Percentiles rank a stretch among this genome's conserved stretches.
Evolutionary conservation across 1,140 invertebrate genomes (phyloP).

Genomic region (Drosophila serrata): DNA sequence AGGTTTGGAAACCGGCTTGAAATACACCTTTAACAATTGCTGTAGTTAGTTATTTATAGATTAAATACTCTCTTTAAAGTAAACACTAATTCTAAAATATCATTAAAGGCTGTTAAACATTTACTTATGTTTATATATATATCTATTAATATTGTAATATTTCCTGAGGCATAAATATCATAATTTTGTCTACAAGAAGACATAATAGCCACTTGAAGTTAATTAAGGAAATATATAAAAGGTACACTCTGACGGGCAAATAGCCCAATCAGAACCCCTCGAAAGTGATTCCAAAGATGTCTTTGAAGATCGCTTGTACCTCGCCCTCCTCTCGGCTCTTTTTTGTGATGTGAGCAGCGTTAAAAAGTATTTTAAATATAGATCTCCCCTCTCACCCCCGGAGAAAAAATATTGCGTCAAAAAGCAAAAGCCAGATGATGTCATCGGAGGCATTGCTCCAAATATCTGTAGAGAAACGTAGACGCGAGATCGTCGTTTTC

Average conservation of each 20-base stretch:
- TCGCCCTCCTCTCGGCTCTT: background rate
- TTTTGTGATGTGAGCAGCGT: conserved; percentile 5
- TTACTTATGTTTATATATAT: background rate
- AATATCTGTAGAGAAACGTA: conserved; percentile 50
- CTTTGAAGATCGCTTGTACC: conserved; percentile 8
- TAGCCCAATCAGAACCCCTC: background rate
- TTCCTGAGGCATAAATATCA: no score
- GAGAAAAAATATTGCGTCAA: conserved; percentile 62
- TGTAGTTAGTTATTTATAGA: background rate
- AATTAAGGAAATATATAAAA: conserved; percentile 9
- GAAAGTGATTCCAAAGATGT: conserved; percentile 4
- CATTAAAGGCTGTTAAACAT: background rate
- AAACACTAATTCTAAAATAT: background rate
- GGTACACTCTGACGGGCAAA: background rate
- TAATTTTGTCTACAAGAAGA: no score
- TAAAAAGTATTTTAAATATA: conserved; percentile 71
- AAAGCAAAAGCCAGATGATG: conserved; percentile 60
- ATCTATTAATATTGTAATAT: background rate
- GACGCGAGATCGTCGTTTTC: conserved; percentile 32
- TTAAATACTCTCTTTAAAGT: no score
- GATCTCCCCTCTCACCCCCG: conserved; percentile 28
- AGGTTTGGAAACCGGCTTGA: background rate
- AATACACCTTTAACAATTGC: no score
- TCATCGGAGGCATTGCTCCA: conserved; percentile 72
- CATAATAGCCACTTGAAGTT: conserved; percentile 9